A percentile compares a stretch with the other conserved stretches of the same genome.
Evolutionary conservation across 2,797 vertebrate species (phyloP).

Genomic region (Malurus leucopterus): DNA sequence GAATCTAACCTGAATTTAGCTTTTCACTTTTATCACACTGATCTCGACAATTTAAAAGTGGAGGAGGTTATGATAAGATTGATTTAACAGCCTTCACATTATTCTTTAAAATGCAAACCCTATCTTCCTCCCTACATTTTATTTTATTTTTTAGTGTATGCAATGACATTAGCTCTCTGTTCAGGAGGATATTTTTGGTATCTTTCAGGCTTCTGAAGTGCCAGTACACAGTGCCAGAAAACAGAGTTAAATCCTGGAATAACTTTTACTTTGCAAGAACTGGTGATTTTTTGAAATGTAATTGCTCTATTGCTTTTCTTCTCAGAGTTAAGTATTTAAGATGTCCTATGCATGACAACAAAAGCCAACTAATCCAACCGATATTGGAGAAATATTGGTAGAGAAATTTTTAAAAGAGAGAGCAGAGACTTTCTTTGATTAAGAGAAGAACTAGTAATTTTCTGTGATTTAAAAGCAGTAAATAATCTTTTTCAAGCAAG

Average conservation of each 20-base stretch:
- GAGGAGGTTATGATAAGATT: neutral
- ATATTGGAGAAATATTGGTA: neutral
- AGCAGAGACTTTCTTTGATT: neutral
- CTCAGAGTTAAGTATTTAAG: neutral
- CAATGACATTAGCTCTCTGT: neutral
- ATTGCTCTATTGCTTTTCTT: neutral
- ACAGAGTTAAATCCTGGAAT: neutral
- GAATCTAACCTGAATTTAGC: conserved; percentile 11
- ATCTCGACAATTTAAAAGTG: neutral
- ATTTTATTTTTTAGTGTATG: neutral
- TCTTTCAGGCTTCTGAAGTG: neutral
- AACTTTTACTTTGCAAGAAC: neutral
- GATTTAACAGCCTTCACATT: neutral
- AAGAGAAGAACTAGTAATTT: neutral
- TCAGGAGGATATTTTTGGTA: neutral
- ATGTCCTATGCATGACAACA: neutral
- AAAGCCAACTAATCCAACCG: neutral
- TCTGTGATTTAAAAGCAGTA: neutral
- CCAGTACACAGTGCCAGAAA: neutral
- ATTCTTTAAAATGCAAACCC: neutral
- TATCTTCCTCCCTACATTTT: neutral
- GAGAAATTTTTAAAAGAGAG: neutral
- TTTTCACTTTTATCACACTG: neutral
- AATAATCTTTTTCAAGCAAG: neutral
- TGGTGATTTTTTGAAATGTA: neutral